Percentiles rank a stretch among this genome's conserved stretches.
phyloP scores from a whole-genome alignment of 2,888 invertebrate species.

The Synanthedon formicaeformis region DNA sequence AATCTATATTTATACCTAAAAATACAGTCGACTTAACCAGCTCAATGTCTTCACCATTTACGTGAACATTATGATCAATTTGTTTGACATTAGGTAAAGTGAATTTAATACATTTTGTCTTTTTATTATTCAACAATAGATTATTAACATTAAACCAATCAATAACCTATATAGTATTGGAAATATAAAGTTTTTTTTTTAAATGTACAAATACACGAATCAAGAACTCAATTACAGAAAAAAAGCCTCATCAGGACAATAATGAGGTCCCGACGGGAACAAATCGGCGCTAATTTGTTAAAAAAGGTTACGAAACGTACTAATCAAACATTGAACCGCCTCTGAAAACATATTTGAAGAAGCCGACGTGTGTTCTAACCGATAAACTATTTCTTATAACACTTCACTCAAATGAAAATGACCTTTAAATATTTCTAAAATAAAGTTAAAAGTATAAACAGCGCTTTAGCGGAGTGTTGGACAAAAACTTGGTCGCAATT shows the following conservation, averaged over 20 bases:
- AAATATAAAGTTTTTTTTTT: too few relatives aligned
- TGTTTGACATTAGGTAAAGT: too few relatives aligned
- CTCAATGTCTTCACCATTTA: too few relatives aligned
- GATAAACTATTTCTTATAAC: not conserved
- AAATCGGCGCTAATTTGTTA: slow-evolving; percentile 46
- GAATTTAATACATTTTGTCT: too few relatives aligned
- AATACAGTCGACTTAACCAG: too few relatives aligned
- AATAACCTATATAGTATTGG: too few relatives aligned
- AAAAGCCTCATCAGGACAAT: slow-evolving; percentile 19
- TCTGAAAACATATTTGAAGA: slow-evolving; percentile 18
- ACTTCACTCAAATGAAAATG: not conserved
- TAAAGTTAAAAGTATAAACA: too few relatives aligned
- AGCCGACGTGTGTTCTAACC: slow-evolving; percentile 13
- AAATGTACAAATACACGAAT: not conserved
- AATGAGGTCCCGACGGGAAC: slow-evolving; percentile 14
- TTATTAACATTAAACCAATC: too few relatives aligned
- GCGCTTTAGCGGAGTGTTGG: not conserved
- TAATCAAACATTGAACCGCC: slow-evolving; percentile 31
- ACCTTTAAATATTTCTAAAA: not conserved
- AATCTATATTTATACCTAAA: too few relatives aligned
- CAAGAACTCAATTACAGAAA: slow-evolving; percentile 22
- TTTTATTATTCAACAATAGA: too few relatives aligned
- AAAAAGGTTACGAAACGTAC: slow-evolving; percentile 29
- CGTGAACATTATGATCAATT: too few relatives aligned
- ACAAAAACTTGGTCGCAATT: slow-evolving; percentile 10